Evolutionary conservation across 2,888 invertebrate species (phyloP), one percentile per base, ranked within the genome.

Genomic region (Galerucella pusilla): DNA sequence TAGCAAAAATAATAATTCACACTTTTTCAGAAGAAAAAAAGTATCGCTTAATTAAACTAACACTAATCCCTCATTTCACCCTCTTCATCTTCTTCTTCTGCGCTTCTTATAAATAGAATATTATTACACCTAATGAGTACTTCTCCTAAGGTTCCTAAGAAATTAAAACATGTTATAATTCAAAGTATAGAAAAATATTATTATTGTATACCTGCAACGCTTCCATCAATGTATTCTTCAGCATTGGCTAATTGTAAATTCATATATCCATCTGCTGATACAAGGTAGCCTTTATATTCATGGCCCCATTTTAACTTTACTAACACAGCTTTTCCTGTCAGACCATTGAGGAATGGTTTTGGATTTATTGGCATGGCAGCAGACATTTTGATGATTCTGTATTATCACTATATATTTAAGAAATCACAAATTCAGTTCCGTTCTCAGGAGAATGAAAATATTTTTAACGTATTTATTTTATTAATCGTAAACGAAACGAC

Each of bases 301-400:
- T 99, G 99, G 46, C 99, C 99, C 99, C 99, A 99, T 87, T 99
- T 99, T 77, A 99, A 90, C 89, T 99, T 99, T 2, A 99, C 98
- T 88, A 98, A 93, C 59, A 99, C 98, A 60, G 97, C 94, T 89
- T 99, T 99, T 16, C 99, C 99, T 1, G 98, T 99, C 66, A 99
- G 91, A 85, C 96, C 96, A 90, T 99, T 99, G 71, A 99, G 90
- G 89, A 98, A 99, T 77, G 99, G 99, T 91, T 99, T 99, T 5
- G 99, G 99, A 89, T 99, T 99, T 86, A 99, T 95, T 82, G 97
- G 97, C 95, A 97, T 96, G 88, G 95, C 93, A 87, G 94, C 92
- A 86, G 94, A 90, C 94, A 94, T 94, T 78, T 76, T 82, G 68
- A 64, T 65, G 16, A 16, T 14, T 6, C 1, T 63, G 20, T 46